Percentiles rank a stretch among this genome's conserved stretches.
Conservation (phyloP, 2,797 vertebrate species). For the Vespertilio murinus region DNA sequence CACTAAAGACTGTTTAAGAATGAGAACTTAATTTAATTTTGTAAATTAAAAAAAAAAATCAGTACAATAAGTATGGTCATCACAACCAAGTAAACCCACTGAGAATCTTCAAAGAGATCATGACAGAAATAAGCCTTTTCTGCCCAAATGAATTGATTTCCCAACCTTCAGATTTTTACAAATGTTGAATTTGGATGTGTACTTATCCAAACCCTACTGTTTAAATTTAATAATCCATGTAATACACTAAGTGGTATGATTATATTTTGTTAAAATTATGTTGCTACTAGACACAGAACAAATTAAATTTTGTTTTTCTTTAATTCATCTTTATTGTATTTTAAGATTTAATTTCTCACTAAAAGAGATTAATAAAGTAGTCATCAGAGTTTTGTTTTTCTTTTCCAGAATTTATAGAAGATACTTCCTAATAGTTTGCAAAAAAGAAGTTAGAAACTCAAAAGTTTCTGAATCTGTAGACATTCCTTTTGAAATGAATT, state of each 20-base stretch:
- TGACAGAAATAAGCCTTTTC: constrained; percentile 26
- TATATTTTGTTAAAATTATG: constrained; percentile 37
- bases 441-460: constrained; percentile 36
- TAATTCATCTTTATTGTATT: constrained; percentile 3
- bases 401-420: constrained; percentile 44
- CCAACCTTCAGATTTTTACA: not conserved
- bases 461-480: not conserved
- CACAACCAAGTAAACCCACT: not conserved
- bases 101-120: constrained; percentile 3
- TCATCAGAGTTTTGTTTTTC: not conserved
- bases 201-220: not conserved
- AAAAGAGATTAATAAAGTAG: not conserved
- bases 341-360: constrained; percentile 26
- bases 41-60: not conserved
- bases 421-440: not conserved
- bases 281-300: constrained; percentile 19
- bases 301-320: constrained; percentile 49
- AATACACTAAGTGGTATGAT: not conserved
- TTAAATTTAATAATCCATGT: constrained; percentile 6
- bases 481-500: not conserved
- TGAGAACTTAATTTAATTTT: not conserved
- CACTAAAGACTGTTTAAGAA: not conserved
- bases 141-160: constrained; percentile 13
- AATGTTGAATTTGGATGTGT: constrained; percentile 31
- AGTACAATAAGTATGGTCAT: not conserved